Percentiles rank a stretch among this genome's conserved stretches.
Evolutionary conservation across 1,140 invertebrate species (phyloP).

Genomic region (Oppia nitens): DNA sequence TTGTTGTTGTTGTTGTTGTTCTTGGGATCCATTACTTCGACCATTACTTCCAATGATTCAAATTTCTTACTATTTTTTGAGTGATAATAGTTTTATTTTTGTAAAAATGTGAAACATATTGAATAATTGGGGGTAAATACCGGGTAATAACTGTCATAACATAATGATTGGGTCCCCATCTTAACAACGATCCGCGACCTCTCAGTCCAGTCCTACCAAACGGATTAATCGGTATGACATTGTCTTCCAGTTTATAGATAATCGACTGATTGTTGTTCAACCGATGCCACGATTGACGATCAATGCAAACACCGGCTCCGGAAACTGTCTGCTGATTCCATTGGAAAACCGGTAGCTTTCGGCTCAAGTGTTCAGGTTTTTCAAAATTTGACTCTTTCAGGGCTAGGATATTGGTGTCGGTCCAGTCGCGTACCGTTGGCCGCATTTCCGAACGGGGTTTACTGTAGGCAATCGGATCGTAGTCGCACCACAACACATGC

Average conservation of each 20-base stretch:
- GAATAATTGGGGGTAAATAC: neutral
- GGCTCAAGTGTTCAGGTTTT: neutral
- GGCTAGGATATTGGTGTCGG: slow-evolving; percentile 29
- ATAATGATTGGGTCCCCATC: slow-evolving; percentile 34
- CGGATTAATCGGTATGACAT: slow-evolving; percentile 27
- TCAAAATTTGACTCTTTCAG: slow-evolving; percentile 2
- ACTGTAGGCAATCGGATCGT: slow-evolving; percentile 30
- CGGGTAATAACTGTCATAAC: slow-evolving; percentile 30
- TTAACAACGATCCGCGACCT: slow-evolving; percentile 29
- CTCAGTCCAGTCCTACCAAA: slow-evolving; percentile 32
- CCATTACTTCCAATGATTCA: neutral
- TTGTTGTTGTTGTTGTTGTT: neutral
- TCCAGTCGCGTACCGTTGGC: slow-evolving; percentile 22
- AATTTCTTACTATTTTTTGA: too few species aligned
- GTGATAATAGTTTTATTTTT: too few species aligned
- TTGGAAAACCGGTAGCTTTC: slow-evolving; percentile 16
- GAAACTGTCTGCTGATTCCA: slow-evolving; percentile 22
- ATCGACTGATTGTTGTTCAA: slow-evolving; percentile 15
- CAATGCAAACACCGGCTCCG: slow-evolving; percentile 21
- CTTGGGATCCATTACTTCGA: neutral
- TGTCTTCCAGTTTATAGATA: slow-evolving; percentile 21
- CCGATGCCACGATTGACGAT: slow-evolving; percentile 22
- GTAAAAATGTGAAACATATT: neutral
- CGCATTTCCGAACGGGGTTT: slow-evolving; percentile 24
- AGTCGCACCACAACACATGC: slow-evolving; percentile 28